These are phyloP conservation scores for Lasioglossum lativentre DNA, from an alignment of 2,888 invertebrate species.

Conservation along the genomic window DNA sequence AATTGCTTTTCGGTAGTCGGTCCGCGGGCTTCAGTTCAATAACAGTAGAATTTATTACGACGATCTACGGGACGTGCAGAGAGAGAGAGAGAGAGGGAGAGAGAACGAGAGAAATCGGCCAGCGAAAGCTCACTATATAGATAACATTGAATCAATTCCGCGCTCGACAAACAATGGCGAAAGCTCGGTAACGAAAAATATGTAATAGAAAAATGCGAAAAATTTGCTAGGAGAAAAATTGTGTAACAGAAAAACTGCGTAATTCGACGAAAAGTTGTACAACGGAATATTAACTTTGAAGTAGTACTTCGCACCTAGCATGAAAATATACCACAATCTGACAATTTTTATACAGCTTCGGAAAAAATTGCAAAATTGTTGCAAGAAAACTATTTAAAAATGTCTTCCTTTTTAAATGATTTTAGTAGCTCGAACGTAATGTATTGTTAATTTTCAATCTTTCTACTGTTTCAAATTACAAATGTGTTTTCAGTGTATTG, in stretches of 20 bases:
- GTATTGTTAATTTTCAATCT: too few species aligned
- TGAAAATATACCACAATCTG: too few species aligned
- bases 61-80: background rate
- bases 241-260: background rate
- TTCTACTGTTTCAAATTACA: too few species aligned
- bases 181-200: background rate
- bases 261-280: background rate
- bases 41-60: constrained; percentile 27
- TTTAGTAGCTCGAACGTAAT: too few species aligned
- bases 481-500: too few species aligned
- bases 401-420: too few species aligned
- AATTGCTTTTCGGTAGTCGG: constrained; percentile 34
- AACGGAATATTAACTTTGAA: background rate
- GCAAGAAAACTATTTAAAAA: too few species aligned
- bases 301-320: too few species aligned
- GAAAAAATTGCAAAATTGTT: too few species aligned
- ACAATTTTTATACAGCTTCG: too few species aligned
- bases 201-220: background rate
- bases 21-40: constrained; percentile 11
- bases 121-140: background rate
- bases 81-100: background rate
- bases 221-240: background rate
- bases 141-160: constrained; percentile 11
- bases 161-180: background rate
- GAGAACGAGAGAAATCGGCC: background rate